Conservation (phyloP, 2,113 vertebrate genomes). For the Sorex araneus region DNA sequence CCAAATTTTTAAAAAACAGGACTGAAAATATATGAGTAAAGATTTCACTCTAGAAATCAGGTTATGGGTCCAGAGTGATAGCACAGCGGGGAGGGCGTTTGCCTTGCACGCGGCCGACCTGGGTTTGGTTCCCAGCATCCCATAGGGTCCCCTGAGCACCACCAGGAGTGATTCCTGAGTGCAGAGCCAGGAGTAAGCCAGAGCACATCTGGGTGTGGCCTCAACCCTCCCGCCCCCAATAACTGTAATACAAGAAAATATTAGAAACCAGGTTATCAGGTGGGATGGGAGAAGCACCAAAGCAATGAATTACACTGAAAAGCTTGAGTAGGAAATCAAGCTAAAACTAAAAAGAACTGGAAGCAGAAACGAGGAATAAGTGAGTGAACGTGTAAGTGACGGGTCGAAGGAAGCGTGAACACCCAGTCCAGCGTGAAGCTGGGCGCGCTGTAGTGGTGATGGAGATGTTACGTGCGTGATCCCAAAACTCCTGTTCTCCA, state of each 20-base stretch:
- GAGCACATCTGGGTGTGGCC: no score
- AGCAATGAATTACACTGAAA: conserved; percentile 22
- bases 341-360: conserved; percentile 44
- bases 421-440: conserved; percentile 3
- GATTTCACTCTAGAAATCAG: not conserved
- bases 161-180: no score
- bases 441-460: no score
- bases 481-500: conserved; percentile 25
- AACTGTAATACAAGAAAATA: no score
- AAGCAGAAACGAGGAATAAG: not conserved
- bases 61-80: no score
- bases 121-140: no score
- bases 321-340: conserved; percentile 9
- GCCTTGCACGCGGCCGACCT: no score
- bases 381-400: not conserved
- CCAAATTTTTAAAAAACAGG: no score
- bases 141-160: no score
- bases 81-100: no score
- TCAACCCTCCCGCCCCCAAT: no score
- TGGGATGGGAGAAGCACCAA: not conserved
- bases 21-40: not conserved
- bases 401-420: not conserved
- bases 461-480: not conserved
- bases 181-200: no score
- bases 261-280: not conserved